Base-by-base conservation (phyloP, 2,888 invertebrate species). In the Eupithecia abbreviata region DNA sequence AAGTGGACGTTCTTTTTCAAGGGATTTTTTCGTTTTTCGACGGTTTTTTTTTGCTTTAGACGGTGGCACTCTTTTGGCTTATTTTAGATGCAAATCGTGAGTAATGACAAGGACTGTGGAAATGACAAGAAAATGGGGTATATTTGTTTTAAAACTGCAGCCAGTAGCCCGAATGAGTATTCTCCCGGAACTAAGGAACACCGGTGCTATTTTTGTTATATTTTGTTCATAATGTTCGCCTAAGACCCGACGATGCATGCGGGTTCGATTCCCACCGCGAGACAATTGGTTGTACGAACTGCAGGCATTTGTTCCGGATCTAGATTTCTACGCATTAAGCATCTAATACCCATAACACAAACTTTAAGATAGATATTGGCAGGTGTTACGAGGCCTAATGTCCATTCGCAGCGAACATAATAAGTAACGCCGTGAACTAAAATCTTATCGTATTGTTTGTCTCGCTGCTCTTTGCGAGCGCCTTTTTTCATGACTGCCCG, bases 1-100 rank as follows among this genome's bases (percentile, higher is more conserved):
- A 72, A 75, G 82, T 79, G 79, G 77, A 78, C 70, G 75, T 74
- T 78, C 71, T 76, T 78, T 72, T 74, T 58, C 75, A 58, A 68
- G 30, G 77, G 47, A 72, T 73, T 77, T 69, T n/a, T 58, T 69
- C 72, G 18, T 73, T 73, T 76, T 78, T 68, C 47, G 41, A 45
- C 47, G 47, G 13, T 68, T 68, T 68, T 65, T 65, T 66, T 65
- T 65, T 30, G 58, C 12, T 72, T 71, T n/a, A 58, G 55, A 71
- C 42, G 58, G 7, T 30, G 30, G 15, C 45, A 45, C 30, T 72
- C 65, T 72, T 72, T 65, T 47, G 47, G 30, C 47, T 69, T 71
- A 43, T 58, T 71, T 71, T 71, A 62, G 71, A 71, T 71, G 71
- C 69, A 69, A 71, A 71, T 71, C 71, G 71, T 41, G 71, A 41